Evolutionary conservation across 2,113 vertebrate species (phyloP), one percentile per base, ranked within the genome.

Genomic region (Merops nubicus): DNA sequence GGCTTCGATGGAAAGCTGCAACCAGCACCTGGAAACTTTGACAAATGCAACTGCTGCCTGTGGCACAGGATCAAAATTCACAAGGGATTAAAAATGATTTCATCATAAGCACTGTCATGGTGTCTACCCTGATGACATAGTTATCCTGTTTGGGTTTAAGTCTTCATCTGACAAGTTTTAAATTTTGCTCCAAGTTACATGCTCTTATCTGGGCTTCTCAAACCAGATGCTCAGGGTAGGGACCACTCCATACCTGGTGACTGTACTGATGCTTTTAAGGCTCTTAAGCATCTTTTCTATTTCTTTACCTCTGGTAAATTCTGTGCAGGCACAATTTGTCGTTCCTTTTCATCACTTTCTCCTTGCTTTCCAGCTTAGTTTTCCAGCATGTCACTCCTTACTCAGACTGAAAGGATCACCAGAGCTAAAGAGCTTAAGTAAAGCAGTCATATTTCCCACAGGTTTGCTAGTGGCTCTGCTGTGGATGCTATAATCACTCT

Each of bases 381-480:
- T 92, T 87, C 62, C 45, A 76, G 8, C 62, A 29, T 79, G 68
- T 34, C 26, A 8, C 42, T 93, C 56, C n/a, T 91, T 68, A 68
- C 67, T 65, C 57, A 89, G 74, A 85, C 69, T 4, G 2, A 89
- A 96, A 91, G 85, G 85, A 89, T 96, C 88, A 96, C 36, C 9
- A 65, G 43, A 85, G 63, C 64, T 96, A 88, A 91, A 97, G 87
- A 57, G 74, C 65, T 95, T 82, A 91, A 60, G 19, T 48, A 68
- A 87, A 75, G 51, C 8, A 87, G 62, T 40, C 48, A 74, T 48
- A 65, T 85, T 83, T 85, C 62, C 89, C 85, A 70, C 59, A 80
- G 33, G 26, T 33, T 87, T 0, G 0, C 26, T n/a, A 33, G 29
- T 69, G 57, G 15, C 36, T 85, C 5, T 57, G 59, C 63, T 83